A percentile compares a stretch with the other conserved stretches of the same genome.
Evolutionary conservation across 2,797 vertebrate species (phyloP).

Genomic region (Craterocephalus amniculus): DNA sequence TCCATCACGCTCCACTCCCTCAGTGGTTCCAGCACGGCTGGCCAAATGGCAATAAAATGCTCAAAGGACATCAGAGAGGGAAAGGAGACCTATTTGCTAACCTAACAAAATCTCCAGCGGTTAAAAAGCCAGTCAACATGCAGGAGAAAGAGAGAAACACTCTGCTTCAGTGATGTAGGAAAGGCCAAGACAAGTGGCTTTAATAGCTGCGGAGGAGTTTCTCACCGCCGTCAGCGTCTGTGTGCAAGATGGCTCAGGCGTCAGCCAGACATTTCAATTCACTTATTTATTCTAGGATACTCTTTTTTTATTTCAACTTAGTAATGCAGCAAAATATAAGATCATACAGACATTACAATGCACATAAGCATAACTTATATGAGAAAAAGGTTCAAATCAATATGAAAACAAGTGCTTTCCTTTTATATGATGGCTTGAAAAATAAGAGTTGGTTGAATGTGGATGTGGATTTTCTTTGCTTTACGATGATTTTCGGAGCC

Average conservation of each 20-base stretch:
- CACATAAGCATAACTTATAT: conserved; percentile 38
- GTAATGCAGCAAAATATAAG: conserved; percentile 20
- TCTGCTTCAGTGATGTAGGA: conserved; percentile 30
- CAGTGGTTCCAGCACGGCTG: conserved; percentile 77
- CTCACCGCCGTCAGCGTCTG: conserved; percentile 14
- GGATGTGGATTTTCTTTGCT: conserved; percentile 33
- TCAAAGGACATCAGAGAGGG: conserved; percentile 77
- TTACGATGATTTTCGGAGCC: conserved; percentile 30
- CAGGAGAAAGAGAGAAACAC: conserved; percentile 21
- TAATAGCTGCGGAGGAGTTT: conserved; percentile 25
- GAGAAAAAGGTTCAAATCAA: conserved; percentile 32
- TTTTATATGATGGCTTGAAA: conserved; percentile 48
- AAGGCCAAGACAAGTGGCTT: conserved; percentile 49
- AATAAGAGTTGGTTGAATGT: conserved; percentile 34
- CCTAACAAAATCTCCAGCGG: conserved; percentile 61
- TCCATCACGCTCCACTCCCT: conserved; percentile 78
- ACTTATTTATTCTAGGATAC: conserved; percentile 26
- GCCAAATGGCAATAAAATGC: conserved; percentile 81
- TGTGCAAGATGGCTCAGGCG: conserved; percentile 22
- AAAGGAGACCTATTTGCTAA: conserved; percentile 71
- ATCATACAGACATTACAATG: conserved; percentile 8
- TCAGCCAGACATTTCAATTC: conserved; percentile 21
- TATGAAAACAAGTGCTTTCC: conserved; percentile 44
- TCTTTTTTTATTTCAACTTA: conserved; percentile 25
- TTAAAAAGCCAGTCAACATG: conserved; percentile 59